These are phyloP conservation scores for Cynaeus angustus DNA, from an alignment of 2,888 invertebrate genomes.

Conservation along the genomic window DNA sequence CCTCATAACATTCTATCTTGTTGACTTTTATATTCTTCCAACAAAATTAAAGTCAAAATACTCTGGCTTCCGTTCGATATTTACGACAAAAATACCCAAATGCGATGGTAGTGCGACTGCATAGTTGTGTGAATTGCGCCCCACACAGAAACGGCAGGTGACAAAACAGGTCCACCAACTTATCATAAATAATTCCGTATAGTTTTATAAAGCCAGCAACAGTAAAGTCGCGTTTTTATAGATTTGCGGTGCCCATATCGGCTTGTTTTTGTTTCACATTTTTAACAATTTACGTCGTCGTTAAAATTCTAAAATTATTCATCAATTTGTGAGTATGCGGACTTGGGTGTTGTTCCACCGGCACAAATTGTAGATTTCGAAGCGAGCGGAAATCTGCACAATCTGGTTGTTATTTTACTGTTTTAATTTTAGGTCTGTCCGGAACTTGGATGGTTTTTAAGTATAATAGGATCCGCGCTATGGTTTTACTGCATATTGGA, in stretches of 20 bases:
- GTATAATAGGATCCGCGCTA: constrained; percentile 37
- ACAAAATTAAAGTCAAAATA: constrained; percentile 65
- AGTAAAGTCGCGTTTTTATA: constrained; percentile 57
- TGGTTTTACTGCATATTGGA: constrained; percentile 52
- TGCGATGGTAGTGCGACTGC: constrained; percentile 59
- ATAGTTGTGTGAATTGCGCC: constrained; percentile 59
- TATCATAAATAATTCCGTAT: constrained; percentile 60
- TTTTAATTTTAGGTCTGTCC: constrained; percentile 58
- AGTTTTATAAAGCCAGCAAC: constrained; percentile 54
- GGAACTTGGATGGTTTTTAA: constrained; percentile 43
- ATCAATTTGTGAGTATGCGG: constrained; percentile 27
- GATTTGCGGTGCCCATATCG: constrained; percentile 42
- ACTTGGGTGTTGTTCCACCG: constrained; percentile 7
- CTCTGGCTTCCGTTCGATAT: constrained; percentile 62
- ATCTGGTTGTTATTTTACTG: constrained; percentile 56
- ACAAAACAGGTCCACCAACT: constrained; percentile 65
- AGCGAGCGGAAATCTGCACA: constrained; percentile 45
- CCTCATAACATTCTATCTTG: constrained; percentile 63
- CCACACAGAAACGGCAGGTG: constrained; percentile 59
- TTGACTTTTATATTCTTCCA: constrained; percentile 63
- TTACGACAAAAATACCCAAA: constrained; percentile 67
- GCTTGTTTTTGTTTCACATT: constrained; percentile 31
- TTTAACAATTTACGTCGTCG: constrained; percentile 34
- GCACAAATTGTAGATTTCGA: constrained; percentile 23
- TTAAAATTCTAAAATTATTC: constrained; percentile 38